Evolutionary conservation across 1,140 invertebrate species (phyloP).

Genomic region (Linepithema humile): DNA sequence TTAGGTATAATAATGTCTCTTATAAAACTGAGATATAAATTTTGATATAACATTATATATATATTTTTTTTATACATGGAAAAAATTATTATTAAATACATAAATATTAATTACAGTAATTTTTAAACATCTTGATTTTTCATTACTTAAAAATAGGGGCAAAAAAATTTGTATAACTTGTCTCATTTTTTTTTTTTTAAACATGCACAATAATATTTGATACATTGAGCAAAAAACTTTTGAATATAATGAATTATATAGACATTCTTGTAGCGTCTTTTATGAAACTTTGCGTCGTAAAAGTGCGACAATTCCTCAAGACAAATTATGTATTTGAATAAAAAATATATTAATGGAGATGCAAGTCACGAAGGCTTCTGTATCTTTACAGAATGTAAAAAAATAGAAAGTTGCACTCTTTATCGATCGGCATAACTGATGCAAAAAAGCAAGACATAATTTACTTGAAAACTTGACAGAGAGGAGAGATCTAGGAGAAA

Average conservation of each 20-base stretch:
- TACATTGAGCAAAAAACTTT: too few relatives aligned
- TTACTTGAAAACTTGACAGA: slow-evolving; percentile 24
- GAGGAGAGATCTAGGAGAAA: slow-evolving; percentile 8
- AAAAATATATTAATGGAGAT: neutral
- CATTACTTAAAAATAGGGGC: neutral
- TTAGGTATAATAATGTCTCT: neutral
- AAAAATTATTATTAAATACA: too few relatives aligned
- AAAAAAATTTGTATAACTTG: neutral
- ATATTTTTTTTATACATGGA: too few relatives aligned
- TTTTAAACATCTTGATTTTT: neutral
- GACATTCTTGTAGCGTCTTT: neutral
- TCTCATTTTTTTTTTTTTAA: neutral
- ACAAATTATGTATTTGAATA: neutral
- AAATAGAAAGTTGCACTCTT: neutral
- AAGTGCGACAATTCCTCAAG: neutral
- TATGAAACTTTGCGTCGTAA: neutral
- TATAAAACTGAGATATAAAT: too few relatives aligned
- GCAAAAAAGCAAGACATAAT: slow-evolving; percentile 15
- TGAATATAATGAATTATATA: too few relatives aligned
- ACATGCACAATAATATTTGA: neutral
- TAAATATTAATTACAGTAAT: too few relatives aligned
- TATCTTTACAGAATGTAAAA: slow-evolving; percentile 22
- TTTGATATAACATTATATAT: too few relatives aligned
- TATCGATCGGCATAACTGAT: slow-evolving; percentile 22
- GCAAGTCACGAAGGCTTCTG: neutral